Evolutionary conservation across 2,113 vertebrate genomes (phyloP).

Genomic region (Bombycilla garrulus): DNA sequence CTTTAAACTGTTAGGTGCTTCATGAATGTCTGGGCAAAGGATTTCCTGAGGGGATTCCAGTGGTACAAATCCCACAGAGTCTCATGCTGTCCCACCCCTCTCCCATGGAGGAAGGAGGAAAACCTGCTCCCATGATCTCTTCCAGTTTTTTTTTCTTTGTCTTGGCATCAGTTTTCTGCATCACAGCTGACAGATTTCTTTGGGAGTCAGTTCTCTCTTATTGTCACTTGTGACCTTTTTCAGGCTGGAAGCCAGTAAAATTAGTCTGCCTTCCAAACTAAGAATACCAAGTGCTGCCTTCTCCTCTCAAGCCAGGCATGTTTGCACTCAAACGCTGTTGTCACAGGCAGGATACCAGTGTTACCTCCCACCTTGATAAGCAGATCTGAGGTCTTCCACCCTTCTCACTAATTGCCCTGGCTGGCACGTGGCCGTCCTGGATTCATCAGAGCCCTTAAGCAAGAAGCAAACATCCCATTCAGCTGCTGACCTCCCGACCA

Average conservation of each 20-base stretch:
- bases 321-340: not conserved
- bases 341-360: not conserved
- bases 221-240: not conserved
- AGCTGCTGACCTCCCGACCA: not conserved
- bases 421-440: not conserved
- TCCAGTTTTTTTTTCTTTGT: not conserved
- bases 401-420: not conserved
- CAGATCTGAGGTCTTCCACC: not conserved
- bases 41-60: not conserved
- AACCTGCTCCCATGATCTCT: not conserved
- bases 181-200: not conserved
- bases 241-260: not conserved
- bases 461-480: not conserved
- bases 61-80: accelerated
- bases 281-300: not conserved
- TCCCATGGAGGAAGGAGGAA: not conserved
- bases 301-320: not conserved
- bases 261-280: not conserved
- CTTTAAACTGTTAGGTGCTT: not conserved
- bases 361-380: not conserved
- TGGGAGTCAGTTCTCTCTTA: not conserved
- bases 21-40: not conserved
- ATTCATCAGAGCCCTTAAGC: not conserved
- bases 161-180: not conserved
- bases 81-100: not conserved